phyloP scores from a whole-genome alignment of 2,113 vertebrate species.

The Cephalopterus ornatus region DNA sequence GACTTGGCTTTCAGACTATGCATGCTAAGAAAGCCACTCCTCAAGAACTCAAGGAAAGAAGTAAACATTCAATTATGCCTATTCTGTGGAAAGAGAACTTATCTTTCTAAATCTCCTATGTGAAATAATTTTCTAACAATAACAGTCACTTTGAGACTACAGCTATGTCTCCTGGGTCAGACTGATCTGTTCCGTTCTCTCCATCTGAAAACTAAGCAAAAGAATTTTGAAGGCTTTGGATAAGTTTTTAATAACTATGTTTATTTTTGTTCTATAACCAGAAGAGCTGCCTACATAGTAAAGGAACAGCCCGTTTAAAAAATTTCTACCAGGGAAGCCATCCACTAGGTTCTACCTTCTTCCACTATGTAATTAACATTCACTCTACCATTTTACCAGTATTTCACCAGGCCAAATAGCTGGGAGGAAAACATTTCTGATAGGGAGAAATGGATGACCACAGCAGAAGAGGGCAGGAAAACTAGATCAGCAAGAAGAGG shows the following conservation, averaged over 20 bases:
- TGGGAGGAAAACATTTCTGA: background rate
- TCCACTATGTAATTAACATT: background rate
- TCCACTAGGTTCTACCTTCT: background rate
- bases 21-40: background rate
- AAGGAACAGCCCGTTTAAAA: background rate
- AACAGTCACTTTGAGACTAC: constrained; percentile 25
- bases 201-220: background rate
- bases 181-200: constrained; percentile 18
- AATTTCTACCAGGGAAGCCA: background rate
- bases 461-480: background rate
- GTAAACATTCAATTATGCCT: constrained; percentile 13
- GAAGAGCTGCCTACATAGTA: background rate
- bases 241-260: background rate
- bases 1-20: constrained; percentile 3
- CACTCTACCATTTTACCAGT: background rate
- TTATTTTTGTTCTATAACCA: background rate
- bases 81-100: background rate
- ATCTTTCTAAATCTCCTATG: background rate
- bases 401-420: background rate
- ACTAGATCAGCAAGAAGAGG: background rate
- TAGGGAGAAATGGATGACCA: background rate
- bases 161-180: constrained; percentile 14
- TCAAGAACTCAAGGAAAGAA: constrained; percentile 11
- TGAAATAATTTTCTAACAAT: constrained; percentile 13
- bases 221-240: constrained; percentile 20